A percentile compares a stretch with the other conserved stretches of the same genome.
Evolutionary conservation across 2,113 vertebrate species (phyloP).

Genomic region (Callorhinus ursinus): DNA sequence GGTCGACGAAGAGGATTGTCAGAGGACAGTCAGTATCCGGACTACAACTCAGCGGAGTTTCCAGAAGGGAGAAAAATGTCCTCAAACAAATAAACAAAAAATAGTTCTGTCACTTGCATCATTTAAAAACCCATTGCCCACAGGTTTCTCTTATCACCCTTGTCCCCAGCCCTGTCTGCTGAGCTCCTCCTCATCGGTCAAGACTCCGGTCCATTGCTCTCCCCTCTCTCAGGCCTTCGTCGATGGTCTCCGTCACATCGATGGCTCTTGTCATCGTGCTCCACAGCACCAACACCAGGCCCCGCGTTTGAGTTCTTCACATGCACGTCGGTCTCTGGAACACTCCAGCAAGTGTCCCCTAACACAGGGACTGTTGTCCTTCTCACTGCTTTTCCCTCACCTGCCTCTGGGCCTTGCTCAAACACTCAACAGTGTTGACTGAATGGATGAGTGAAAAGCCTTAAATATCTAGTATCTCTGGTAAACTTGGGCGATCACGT

Average conservation of each 20-base stretch:
- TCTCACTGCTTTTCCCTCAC: not conserved
- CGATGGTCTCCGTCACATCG: not conserved
- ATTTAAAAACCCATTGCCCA: not conserved
- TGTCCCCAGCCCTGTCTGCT: not conserved
- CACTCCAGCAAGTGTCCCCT: not conserved
- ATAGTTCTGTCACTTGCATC: not conserved
- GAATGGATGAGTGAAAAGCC: not conserved
- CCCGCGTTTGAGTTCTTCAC: fast-evolving
- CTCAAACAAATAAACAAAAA: not conserved
- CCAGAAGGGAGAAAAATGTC: not conserved
- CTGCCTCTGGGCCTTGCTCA: not conserved
- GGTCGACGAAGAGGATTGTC: not conserved
- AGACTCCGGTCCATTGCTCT: not conserved
- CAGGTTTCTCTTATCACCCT: not conserved
- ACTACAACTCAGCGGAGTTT: not conserved
- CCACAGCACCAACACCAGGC: fast-evolving
- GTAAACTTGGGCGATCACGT: not conserved
- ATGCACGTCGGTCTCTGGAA: not conserved
- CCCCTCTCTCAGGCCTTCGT: not conserved
- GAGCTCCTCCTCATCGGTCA: not conserved
- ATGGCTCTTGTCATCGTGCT: not conserved
- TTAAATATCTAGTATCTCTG: not conserved
- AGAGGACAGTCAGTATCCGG: not conserved
- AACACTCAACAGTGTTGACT: not conserved
- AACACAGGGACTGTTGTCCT: not conserved